Conservation (phyloP, 2,113 vertebrate genomes). For the Stigmatopora nigra region DNA sequence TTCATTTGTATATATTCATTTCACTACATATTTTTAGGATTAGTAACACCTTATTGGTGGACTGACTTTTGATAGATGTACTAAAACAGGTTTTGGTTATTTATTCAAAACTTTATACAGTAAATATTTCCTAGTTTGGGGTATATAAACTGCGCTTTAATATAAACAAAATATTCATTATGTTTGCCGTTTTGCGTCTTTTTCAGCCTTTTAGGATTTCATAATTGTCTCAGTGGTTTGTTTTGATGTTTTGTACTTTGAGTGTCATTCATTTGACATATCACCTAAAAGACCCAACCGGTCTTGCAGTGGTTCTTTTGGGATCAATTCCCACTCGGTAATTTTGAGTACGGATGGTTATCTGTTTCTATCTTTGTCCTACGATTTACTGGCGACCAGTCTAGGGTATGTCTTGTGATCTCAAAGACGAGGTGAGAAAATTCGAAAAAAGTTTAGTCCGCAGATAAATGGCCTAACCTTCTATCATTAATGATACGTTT, state of each 20-base stretch:
- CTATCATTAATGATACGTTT: slow-evolving; percentile 76
- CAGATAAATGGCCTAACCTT: slow-evolving; percentile 78
- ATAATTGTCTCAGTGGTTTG: too few species aligned
- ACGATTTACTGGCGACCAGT: too few species aligned
- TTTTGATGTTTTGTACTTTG: too few species aligned
- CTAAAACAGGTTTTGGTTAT: slow-evolving; percentile 55
- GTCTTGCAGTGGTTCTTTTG: too few species aligned
- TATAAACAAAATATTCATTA: not conserved
- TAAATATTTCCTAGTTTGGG: not conserved
- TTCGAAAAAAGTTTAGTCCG: slow-evolving; percentile 63
- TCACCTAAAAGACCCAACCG: too few species aligned
- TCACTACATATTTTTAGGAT: slow-evolving; percentile 61
- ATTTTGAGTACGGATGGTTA: too few species aligned
- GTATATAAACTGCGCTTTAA: slow-evolving; percentile 3
- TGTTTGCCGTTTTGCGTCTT: slow-evolving; percentile 2
- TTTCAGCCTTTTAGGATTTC: too few species aligned
- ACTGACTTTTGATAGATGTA: slow-evolving; percentile 66
- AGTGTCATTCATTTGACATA: too few species aligned
- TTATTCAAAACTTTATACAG: slow-evolving; percentile 9
- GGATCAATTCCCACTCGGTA: too few species aligned
- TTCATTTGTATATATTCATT: slow-evolving; percentile 81
- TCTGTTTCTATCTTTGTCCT: too few species aligned
- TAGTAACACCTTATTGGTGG: slow-evolving; percentile 65
- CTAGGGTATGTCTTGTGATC: slow-evolving; percentile 7
- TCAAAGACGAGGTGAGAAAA: slow-evolving; percentile 36